Evolutionary conservation across 2,113 vertebrate genomes (phyloP).

Genomic region (Triplophysa siluroides): DNA sequence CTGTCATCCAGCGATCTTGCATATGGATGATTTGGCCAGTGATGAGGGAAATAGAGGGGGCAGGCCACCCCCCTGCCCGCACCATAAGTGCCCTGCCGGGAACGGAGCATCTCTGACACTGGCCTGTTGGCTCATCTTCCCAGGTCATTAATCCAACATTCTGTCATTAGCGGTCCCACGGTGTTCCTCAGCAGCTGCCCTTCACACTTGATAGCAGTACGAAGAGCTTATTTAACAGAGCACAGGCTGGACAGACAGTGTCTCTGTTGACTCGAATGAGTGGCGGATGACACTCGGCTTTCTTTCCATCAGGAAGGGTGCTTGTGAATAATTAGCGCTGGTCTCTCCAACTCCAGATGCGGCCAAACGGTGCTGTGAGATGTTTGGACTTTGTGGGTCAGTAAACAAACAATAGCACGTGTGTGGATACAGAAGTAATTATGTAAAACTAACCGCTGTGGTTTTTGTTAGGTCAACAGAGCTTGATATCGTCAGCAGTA

Average conservation of each 20-base stretch:
- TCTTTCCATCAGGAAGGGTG: slow-evolving; percentile 29
- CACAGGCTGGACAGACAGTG: slow-evolving; percentile 23
- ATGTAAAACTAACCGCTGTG: not conserved
- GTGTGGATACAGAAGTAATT: slow-evolving; percentile 17
- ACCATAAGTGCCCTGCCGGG: slow-evolving; percentile 39
- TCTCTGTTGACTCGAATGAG: slow-evolving; percentile 31
- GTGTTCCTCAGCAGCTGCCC: slow-evolving; percentile 43
- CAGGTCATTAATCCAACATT: slow-evolving; percentile 37
- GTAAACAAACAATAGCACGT: not conserved
- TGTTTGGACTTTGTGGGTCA: slow-evolving; percentile 12
- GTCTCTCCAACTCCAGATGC: slow-evolving; percentile 13
- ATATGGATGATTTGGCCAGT: slow-evolving; percentile 27
- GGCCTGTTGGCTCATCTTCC: slow-evolving; percentile 36
- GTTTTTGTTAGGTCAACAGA: not conserved
- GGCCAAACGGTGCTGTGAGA: slow-evolving; percentile 18
- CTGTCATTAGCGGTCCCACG: slow-evolving; percentile 29
- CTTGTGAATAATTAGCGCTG: slow-evolving; percentile 38
- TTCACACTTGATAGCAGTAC: slow-evolving; percentile 41
- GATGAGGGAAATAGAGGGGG: slow-evolving; percentile 15
- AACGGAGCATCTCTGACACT: slow-evolving; percentile 36
- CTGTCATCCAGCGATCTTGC: slow-evolving; percentile 22
- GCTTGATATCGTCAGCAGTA: not conserved
- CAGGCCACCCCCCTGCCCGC: slow-evolving; percentile 20
- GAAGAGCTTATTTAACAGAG: slow-evolving; percentile 41
- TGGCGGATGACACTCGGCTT: slow-evolving; percentile 21